These are phyloP conservation scores for Camponotus pennsylvanicus DNA, from an alignment of 1,140 invertebrate species.

Conservation along the genomic window DNA sequence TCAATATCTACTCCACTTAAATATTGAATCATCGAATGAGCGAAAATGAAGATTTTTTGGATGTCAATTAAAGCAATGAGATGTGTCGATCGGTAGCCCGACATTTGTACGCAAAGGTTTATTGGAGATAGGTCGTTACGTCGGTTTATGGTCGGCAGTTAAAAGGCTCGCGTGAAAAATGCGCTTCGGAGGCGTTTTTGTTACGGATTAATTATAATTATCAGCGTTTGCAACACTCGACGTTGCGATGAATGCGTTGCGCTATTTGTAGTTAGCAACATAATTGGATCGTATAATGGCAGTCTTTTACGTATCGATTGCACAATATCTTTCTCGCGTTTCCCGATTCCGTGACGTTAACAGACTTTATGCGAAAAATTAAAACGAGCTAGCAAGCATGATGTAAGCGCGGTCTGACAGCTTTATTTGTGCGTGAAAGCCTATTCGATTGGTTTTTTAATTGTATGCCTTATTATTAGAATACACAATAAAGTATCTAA, in stretches of 20 bases:
- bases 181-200: constrained; percentile 26
- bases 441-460: not conserved
- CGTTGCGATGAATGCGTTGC: not conserved
- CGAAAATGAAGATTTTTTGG: constrained; percentile 8
- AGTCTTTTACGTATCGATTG: not conserved
- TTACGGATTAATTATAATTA: constrained; percentile 43
- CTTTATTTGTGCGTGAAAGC: not conserved
- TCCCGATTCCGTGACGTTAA: constrained; percentile 6
- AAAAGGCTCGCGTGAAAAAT: constrained; percentile 33
- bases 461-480: not conserved
- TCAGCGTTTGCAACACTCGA: constrained; percentile 7
- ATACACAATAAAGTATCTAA: not conserved
- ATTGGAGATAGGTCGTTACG: constrained; percentile 37
- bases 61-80: not conserved
- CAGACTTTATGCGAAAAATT: not conserved
- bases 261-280: constrained; percentile 27
- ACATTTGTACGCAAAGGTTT: constrained; percentile 44
- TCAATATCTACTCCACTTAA: constrained; percentile 4
- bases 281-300: constrained; percentile 14
- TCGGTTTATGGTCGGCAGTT: constrained; percentile 25
- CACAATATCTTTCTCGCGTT: constrained; percentile 30
- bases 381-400: not conserved
- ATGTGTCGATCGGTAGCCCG: constrained; percentile 30
- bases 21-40: constrained; percentile 23
- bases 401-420: not conserved